phyloP scores from a whole-genome alignment of 2,888 invertebrate species.

The Tillus elongatus region DNA sequence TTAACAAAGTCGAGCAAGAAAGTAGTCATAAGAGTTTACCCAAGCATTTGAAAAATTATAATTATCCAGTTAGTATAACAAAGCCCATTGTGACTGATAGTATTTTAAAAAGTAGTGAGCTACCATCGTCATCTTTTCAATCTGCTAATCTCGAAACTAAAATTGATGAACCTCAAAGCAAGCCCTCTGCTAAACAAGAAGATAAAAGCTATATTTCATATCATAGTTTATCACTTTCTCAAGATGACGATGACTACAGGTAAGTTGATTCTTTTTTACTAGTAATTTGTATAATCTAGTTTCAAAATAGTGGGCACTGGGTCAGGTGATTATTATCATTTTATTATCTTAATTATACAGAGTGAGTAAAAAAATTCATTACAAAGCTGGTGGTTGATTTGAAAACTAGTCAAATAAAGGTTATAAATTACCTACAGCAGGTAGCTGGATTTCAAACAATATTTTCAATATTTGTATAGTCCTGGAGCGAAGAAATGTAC shows the following conservation, averaged over 20 bases:
- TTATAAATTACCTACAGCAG: too few species aligned
- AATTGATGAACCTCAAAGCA: conserved; percentile 5
- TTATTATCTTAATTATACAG: too few species aligned
- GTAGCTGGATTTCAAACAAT: too few species aligned
- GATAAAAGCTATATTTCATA: conserved; percentile 27
- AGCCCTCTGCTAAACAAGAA: conserved; percentile 4
- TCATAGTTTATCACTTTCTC: conserved; percentile 29
- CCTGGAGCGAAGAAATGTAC: too few species aligned
- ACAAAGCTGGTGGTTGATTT: too few species aligned
- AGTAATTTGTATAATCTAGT: too few species aligned
- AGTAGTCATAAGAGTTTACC: conserved; percentile 2
- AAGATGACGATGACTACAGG: conserved; percentile 34
- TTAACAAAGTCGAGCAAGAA: neutral
- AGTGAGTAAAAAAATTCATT: too few species aligned
- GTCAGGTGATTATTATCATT: too few species aligned
- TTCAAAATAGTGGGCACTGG: too few species aligned
- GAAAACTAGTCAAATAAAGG: too few species aligned
- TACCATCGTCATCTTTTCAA: conserved; percentile 1
- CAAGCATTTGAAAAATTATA: conserved; percentile 1
- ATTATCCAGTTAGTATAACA: neutral
- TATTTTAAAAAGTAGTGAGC: neutral
- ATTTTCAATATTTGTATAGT: too few species aligned
- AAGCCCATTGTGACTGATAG: neutral
- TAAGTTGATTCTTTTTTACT: conserved; percentile 15
- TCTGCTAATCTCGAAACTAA: conserved; percentile 9